phyloP scores from a whole-genome alignment of 2,797 vertebrate genomes.

The Limnodromus scolopaceus region DNA sequence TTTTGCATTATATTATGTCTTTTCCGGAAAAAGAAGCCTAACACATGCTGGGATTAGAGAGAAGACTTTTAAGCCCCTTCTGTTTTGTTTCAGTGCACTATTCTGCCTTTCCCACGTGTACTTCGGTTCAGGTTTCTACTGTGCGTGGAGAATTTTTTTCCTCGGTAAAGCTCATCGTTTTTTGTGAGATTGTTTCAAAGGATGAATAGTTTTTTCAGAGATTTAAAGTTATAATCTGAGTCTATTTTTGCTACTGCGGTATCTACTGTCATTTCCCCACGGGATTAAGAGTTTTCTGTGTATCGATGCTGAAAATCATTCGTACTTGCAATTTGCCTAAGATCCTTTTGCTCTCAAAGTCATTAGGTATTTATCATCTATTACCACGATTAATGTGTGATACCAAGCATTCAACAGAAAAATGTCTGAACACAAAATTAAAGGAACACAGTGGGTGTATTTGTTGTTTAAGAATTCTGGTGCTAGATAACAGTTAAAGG shows the following conservation, averaged over 20 bases:
- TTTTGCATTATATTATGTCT: background rate
- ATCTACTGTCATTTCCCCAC: background rate
- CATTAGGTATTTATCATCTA: conserved; percentile 5
- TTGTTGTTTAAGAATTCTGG: background rate
- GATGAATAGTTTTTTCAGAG: background rate
- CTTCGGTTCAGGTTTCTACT: background rate
- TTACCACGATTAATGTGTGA: background rate
- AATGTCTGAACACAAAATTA: background rate
- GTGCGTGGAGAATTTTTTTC: background rate
- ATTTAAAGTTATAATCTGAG: background rate
- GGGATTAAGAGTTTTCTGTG: background rate
- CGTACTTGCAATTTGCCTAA: conserved; percentile 1
- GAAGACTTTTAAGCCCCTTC: background rate
- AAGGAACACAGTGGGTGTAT: background rate
- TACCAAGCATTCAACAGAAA: background rate
- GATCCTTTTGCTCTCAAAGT: background rate
- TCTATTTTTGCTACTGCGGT: background rate
- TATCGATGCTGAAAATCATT: background rate
- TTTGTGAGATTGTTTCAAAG: conserved; percentile 4
- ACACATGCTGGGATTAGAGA: background rate
- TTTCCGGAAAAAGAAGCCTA: background rate
- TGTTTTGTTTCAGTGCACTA: background rate
- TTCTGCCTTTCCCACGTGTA: conserved; percentile 12
- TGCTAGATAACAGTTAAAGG: conserved; percentile 29
- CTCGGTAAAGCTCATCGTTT: background rate